phyloP scores from a whole-genome alignment of 2,797 vertebrate species.

The Ptychobarbus kaznakovi region DNA sequence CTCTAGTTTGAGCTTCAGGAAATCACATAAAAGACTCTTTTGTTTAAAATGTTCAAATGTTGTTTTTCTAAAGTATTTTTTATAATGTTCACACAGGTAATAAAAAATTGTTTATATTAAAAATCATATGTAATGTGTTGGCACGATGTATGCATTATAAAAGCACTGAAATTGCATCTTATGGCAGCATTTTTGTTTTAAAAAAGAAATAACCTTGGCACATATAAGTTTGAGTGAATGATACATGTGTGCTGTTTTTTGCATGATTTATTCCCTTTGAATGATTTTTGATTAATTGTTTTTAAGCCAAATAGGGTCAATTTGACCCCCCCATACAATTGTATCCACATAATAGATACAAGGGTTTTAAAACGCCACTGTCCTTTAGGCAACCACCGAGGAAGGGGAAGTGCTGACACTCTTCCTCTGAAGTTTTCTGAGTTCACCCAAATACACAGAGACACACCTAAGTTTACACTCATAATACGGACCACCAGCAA shows the following conservation, averaged over 20 bases:
- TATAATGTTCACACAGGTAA: no score
- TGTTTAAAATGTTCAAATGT: neutral
- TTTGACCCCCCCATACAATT: neutral
- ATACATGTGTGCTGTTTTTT: neutral
- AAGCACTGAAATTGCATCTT: neutral
- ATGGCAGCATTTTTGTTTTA: neutral
- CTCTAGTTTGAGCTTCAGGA: neutral
- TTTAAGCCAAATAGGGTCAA: neutral
- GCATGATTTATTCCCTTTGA: neutral
- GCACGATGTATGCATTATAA: neutral
- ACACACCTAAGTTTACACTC: conserved; percentile 10
- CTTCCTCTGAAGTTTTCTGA: conserved; percentile 34
- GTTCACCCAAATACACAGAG: neutral
- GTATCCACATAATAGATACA: neutral
- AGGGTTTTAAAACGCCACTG: neutral
- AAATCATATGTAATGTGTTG: neutral
- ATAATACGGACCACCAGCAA: neutral
- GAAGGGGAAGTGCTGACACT: conserved; percentile 62
- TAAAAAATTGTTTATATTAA: neutral
- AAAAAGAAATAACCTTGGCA: neutral
- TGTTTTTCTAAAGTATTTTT: no score
- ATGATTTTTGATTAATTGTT: neutral
- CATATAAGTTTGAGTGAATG: neutral
- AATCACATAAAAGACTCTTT: neutral
- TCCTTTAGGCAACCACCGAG: conserved; percentile 25